These are phyloP conservation scores for Pristionchus mayeri DNA, from an alignment of 2,888 invertebrate species.

Conservation along the genomic window DNA sequence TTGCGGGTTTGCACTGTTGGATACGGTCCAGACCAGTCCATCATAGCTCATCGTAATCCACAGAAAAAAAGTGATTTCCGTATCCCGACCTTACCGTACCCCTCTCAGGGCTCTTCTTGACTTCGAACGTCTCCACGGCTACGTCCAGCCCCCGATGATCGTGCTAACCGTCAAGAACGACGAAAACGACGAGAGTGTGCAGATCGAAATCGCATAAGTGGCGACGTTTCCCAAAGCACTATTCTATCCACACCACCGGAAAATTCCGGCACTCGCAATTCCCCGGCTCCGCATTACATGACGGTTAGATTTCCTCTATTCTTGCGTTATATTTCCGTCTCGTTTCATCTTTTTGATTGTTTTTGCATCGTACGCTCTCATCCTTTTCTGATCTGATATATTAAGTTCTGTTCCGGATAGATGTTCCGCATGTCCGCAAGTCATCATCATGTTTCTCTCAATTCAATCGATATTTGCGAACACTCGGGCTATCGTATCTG, in stretches of 20 bases:
- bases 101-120: conserved; percentile 15
- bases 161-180: conserved; percentile 68
- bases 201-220: conserved; percentile 64
- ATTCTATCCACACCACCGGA: neutral
- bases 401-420: too few relatives aligned
- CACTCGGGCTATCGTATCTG: conserved; percentile 10
- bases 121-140: conserved; percentile 64
- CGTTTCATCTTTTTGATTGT: neutral
- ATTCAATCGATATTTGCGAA: neutral
- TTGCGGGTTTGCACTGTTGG: too few relatives aligned
- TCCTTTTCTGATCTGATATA: neutral
- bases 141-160: conserved; percentile 66
- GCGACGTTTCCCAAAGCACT: neutral
- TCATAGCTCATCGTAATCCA: too few relatives aligned
- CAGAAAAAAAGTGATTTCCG: too few relatives aligned
- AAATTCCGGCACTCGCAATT: neutral
- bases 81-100: neutral
- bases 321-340: neutral
- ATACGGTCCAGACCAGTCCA: too few relatives aligned
- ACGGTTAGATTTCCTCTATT: neutral
- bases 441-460: neutral
- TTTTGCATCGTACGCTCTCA: neutral
- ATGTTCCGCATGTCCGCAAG: neutral
- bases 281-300: neutral
- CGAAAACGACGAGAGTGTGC: conserved; percentile 68